Evolutionary conservation across 2,888 invertebrate species (phyloP), one percentile per base, ranked within the genome.

Genomic region (Chrysopilus asiliformis): DNA sequence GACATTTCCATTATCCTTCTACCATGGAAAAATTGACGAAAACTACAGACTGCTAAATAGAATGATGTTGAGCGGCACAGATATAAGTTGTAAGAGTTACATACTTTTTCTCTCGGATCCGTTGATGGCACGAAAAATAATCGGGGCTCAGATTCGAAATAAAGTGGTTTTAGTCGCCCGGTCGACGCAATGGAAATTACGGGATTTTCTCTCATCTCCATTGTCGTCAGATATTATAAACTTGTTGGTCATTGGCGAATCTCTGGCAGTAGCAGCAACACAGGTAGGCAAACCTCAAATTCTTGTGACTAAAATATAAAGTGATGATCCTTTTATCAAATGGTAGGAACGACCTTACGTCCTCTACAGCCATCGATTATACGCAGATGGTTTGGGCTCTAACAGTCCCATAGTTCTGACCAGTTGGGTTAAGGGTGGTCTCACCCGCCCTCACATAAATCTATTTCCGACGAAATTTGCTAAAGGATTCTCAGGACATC

Each of bases 131-230:
- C 66, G 68, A 5, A 47, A 51, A 32, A 64, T 79, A 20, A 58
- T 81, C 32, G 74, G 74, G 0, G 68, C 74, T 35, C 76, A 79
- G 51, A 68, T 68, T 2, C 58, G 65, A 1, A 74, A 70, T 45
- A 75, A 72, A 51, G 73, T 84, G 1, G 64, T 83, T 1, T 56
- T 83, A 2, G 65, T 82, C 1, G 72, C 81, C 0, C 67, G 72
- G 47, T 79, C 80, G 2, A 74, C 80, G 0, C 79, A 79, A 49
- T 83, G 81, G 81, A 72, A 75, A 17, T 70, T 83, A 2, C 71
- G 75, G 38, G 79, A 81, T 49, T 83, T 79, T 60, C 53, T 83
- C 13, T 60, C 69, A 1, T 71, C 72, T 15, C 64, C 71, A 32
- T 42, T 61, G 3, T 75, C 82, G 1, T 72, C 75, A 48, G 68